Evolutionary conservation across 2,113 vertebrate species (phyloP), one percentile per base, ranked within the genome.

Genomic region (Chlamydotis undulata): DNA sequence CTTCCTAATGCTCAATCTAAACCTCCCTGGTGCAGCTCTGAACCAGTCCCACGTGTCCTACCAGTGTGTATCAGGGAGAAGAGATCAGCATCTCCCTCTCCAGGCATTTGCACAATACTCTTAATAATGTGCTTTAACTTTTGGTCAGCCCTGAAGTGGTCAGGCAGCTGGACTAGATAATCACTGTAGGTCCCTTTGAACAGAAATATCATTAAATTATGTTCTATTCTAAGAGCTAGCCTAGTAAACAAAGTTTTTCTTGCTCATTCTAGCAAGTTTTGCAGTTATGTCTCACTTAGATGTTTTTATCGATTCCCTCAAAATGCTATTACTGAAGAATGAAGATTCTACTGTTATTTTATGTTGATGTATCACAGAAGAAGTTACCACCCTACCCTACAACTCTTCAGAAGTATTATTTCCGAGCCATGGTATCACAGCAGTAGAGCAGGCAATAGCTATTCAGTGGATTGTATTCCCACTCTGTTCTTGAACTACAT

Each of bases 141-240:
- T 45, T 61, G 12, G 17, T 52, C 15, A 76, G 45, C 31, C 23
- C 7, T 15, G 17, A 79, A 50, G 6, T 10, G 8, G 17, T 65
- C 31, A 63, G 25, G 31, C 19, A 71, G 49, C 14, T n/a, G 31
- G 37, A 68, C 18, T 43, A 73, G 19, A 85, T n/a, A 10, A 53
- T 28, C 0, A 0, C 0, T 56, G 14, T 4, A 59, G 49, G 55
- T n/a, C 21, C 7, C n/a, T n/a, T 77, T 19, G 31, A 89, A 33
- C 3, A 22, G 37, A 78, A 60, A 83, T 47, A 65, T 1, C 43
- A 31, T n/a, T 53, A 12, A 45, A 7, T 24, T 68, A 6, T 35
- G 12, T 43, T 55, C 28, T 43, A 18, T 39, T 39, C 33, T 59
- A 74, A 61, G 29, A 50, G 23, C 41, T 63, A 26, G 4, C 6